phyloP scores from a whole-genome alignment of 2,888 invertebrate species.

The Diarsia dahlii region DNA sequence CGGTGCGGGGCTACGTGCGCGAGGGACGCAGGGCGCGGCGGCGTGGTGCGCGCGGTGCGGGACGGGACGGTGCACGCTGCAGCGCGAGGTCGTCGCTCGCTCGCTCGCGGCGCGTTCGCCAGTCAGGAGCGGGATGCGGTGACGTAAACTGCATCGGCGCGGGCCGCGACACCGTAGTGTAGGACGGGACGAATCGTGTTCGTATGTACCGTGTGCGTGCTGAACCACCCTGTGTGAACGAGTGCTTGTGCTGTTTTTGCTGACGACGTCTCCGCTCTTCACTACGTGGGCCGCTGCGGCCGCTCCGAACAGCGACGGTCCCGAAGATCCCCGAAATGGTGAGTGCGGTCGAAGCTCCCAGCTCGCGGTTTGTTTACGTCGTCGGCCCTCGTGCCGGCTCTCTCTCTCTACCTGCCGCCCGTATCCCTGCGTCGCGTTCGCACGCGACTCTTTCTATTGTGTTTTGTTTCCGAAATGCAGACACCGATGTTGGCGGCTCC shows the following conservation, averaged over 20 bases:
- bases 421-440: slow-evolving; percentile 87
- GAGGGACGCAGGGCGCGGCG: slow-evolving; percentile 75
- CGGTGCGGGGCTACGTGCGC: slow-evolving; percentile 62
- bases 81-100: slow-evolving; percentile 90
- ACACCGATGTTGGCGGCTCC: slow-evolving; percentile 86
- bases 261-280: slow-evolving; percentile 87
- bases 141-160: slow-evolving; percentile 90
- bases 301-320: slow-evolving; percentile 75
- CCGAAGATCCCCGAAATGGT: slow-evolving; percentile 89
- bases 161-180: slow-evolving; percentile 88
- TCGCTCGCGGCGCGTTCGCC: slow-evolving; percentile 85
- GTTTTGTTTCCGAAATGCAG: slow-evolving; percentile 90
- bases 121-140: slow-evolving; percentile 91
- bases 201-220: slow-evolving; percentile 83
- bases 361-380: slow-evolving; percentile 89
- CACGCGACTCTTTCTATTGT: slow-evolving; percentile 89
- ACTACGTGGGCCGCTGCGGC: slow-evolving; percentile 86
- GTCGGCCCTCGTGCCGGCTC: slow-evolving; percentile 87
- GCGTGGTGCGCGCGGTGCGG: slow-evolving; percentile 82
- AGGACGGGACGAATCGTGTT: slow-evolving; percentile 89
- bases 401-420: slow-evolving; percentile 89
- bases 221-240: slow-evolving; percentile 82
- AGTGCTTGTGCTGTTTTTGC: slow-evolving; percentile 80
- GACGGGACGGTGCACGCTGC: slow-evolving; percentile 88
- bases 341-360: slow-evolving; percentile 90